phyloP scores from a whole-genome alignment of 2,797 vertebrate genomes.

The Australoheros facetus region DNA sequence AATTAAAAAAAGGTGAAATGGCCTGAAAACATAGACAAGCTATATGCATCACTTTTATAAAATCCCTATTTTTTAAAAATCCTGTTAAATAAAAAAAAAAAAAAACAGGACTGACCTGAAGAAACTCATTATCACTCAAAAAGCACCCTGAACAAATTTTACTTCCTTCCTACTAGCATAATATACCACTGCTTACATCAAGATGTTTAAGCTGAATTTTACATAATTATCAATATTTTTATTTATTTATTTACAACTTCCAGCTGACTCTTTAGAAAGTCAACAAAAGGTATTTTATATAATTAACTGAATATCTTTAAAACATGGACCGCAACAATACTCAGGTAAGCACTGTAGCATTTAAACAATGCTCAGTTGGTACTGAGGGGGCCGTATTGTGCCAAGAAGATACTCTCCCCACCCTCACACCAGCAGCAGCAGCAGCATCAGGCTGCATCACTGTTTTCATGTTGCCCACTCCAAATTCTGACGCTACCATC shows the following conservation, averaged over 20 bases:
- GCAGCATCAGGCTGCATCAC: no score
- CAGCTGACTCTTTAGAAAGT: no score
- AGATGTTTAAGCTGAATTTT: background rate
- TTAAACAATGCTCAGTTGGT: background rate
- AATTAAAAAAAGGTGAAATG: no score
- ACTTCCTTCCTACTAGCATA: background rate
- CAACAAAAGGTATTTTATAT: no score
- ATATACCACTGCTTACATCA: background rate
- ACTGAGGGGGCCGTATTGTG: background rate
- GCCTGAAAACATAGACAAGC: background rate
- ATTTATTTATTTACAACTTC: background rate
- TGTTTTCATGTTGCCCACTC: no score
- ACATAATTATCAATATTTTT: background rate
- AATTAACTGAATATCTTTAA: no score
- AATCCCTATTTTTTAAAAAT: no score
- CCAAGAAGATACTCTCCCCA: background rate
- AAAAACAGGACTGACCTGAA: background rate
- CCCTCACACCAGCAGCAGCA: no score
- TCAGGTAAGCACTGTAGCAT: fast-evolving
- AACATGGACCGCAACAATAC: background rate
- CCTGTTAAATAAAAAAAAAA: no score
- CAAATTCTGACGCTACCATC: no score
- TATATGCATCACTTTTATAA: fast-evolving
- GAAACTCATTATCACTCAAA: background rate
- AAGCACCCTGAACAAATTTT: background rate